phyloP scores from a whole-genome alignment of 23 tunicate genomes.

The Phallusia fumigata region DNA sequence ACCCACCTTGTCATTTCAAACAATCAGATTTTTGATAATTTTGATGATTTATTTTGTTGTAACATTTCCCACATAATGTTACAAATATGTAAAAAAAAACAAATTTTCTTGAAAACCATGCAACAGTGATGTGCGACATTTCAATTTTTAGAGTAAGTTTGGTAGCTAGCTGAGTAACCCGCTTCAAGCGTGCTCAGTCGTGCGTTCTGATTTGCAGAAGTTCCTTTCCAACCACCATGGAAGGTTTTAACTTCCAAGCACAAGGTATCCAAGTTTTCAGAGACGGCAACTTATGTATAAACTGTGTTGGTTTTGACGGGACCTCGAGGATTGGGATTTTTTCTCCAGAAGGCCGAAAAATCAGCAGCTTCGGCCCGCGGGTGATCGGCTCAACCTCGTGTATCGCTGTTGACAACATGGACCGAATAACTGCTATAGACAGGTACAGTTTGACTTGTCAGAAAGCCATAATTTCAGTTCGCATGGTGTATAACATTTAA shows the following conservation, averaged over 20 bases:
- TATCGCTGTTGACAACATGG: constrained; percentile 68
- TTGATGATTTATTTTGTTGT: no score
- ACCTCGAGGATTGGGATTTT: constrained; percentile 66
- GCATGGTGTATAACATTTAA: no score
- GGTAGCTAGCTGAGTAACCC: no score
- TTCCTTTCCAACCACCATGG: constrained; percentile 50
- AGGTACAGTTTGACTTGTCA: constrained; percentile 53
- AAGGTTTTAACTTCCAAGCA: constrained; percentile 48
- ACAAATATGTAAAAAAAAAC: no score
- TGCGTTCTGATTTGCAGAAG: constrained; percentile 17
- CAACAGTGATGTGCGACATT: no score
- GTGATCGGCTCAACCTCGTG: constrained; percentile 52
- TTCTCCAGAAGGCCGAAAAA: constrained; percentile 51
- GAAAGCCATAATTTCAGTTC: no score
- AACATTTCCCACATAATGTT: no score
- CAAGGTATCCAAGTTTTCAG: constrained; percentile 60
- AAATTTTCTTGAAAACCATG: no score
- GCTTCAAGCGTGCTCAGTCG: no score
- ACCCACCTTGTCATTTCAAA: no score
- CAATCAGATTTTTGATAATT: no score
- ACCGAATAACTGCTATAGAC: constrained; percentile 58
- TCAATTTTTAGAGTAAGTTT: no score
- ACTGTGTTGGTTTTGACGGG: constrained; percentile 65
- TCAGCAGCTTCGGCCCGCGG: constrained; percentile 37
- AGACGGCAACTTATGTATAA: constrained; percentile 67